phyloP scores from a whole-genome alignment of 2,888 invertebrate genomes.

The Drosophila nigricruria region DNA sequence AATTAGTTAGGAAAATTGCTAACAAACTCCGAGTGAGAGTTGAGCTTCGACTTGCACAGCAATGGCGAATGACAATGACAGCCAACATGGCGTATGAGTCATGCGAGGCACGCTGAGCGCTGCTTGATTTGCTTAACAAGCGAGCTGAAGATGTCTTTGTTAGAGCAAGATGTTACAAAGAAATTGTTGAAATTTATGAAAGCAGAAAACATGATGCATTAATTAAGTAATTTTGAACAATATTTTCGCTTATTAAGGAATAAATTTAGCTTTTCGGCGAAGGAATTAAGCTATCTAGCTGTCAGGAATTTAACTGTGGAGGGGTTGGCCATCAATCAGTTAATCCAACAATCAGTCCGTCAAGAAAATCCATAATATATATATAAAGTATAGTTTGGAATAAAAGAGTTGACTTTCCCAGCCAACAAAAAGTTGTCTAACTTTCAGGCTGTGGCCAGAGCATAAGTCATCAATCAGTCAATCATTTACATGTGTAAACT shows the following conservation, averaged over 20 bases:
- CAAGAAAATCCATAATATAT: neutral
- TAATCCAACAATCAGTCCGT: neutral
- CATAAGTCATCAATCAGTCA: neutral
- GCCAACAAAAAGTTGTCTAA: too few relatives aligned
- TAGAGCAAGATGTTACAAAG: neutral
- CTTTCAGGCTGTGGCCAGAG: too few relatives aligned
- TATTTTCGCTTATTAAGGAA: neutral
- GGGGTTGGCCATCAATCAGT: neutral
- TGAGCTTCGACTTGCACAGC: conserved; percentile 19
- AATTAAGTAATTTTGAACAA: neutral
- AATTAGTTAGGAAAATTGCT: conserved; percentile 59
- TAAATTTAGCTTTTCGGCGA: neutral
- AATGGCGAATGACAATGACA: conserved; percentile 35
- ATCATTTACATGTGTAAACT: too few relatives aligned
- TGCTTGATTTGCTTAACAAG: neutral
- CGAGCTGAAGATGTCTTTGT: neutral
- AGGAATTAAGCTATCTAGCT: neutral
- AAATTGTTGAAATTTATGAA: neutral
- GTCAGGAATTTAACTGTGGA: neutral
- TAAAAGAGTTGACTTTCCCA: too few relatives aligned
- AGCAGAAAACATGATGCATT: neutral
- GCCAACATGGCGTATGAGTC: conserved; percentile 56
- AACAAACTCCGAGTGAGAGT: conserved; percentile 49
- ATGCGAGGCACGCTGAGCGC: conserved; percentile 14
- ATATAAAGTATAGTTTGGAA: too few relatives aligned